Conservation (phyloP, 37 sponge, comb jelly and placozoan species). For the Halisarca cf. caerulea region DNA sequence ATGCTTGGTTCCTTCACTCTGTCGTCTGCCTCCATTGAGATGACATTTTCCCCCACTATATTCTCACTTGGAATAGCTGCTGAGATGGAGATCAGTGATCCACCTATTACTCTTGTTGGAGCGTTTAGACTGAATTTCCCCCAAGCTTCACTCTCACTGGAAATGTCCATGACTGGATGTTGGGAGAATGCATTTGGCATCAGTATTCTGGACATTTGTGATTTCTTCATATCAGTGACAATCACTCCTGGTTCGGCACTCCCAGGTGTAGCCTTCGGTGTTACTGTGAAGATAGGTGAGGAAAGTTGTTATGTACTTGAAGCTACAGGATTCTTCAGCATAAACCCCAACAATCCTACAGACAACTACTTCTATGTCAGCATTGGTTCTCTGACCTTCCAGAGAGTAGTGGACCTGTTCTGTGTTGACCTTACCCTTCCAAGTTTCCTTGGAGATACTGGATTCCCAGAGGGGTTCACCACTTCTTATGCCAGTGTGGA, state of each 20-base stretch:
- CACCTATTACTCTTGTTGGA: conserved; percentile 24
- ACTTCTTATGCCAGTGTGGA: conserved; percentile 11
- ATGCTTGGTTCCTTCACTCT: conserved; percentile 7
- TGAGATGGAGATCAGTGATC: not conserved
- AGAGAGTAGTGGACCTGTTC: conserved; percentile 20
- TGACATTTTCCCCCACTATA: not conserved
- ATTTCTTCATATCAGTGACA: not conserved
- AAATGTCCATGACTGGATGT: conserved; percentile 35
- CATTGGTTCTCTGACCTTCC: conserved; percentile 12
- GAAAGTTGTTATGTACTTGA: not conserved
- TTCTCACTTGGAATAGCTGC: conserved; percentile 18
- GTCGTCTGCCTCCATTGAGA: conserved; percentile 6
- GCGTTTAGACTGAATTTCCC: not conserved
- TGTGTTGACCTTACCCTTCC: conserved; percentile 25
- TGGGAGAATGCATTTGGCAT: conserved; percentile 35
- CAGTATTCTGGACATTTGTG: conserved; percentile 13
- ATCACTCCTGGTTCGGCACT: conserved; percentile 22
- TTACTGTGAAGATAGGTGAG: conserved; percentile 2
- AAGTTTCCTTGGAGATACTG: conserved; percentile 25
- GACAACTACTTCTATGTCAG: conserved; percentile 42
- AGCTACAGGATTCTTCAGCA: conserved; percentile 21
- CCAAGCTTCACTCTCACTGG: not conserved
- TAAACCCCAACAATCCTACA: not conserved
- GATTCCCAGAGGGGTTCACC: conserved; percentile 39
- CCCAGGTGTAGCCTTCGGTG: conserved; percentile 38